Evolutionary conservation across 2,113 vertebrate genomes (phyloP), one percentile per base, ranked within the genome.

Genomic region (Dipodomys ordii): DNA sequence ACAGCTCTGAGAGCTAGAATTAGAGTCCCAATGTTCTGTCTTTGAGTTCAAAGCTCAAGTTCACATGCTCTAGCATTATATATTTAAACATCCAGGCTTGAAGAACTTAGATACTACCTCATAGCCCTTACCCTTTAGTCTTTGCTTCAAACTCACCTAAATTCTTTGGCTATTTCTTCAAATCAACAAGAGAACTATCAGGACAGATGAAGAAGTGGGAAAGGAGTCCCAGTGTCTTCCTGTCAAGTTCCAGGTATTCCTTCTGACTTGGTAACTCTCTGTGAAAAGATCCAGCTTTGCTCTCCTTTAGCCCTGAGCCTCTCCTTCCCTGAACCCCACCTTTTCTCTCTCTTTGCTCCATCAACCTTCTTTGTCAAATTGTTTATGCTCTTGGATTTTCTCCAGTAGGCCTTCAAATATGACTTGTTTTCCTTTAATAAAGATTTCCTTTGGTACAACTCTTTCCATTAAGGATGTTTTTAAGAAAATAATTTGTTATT

Each of bases 341-440:
- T 62, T 87, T 87, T 65, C 88, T 81, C 72, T 90, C 25, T 9
- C 64, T 71, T 78, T 73, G 44, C 12, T 27, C 19, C 69, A 65
- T 76, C 73, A 78, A 32, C 7, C 7, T 8, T 0, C 23, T 6
- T 89, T 32, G 60, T 88, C 44, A 67, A 5, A 86, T 86, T 91
- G 28, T 74, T 15, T 9, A 0, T 27, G 27, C 25, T 79, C 25
- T 27, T 78, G 44, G 20, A 68, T 80, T 69, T 62, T 81, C 94
- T 25, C 68, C 4, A 27, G 60, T 73, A 90, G 65, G 18, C 35
- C 85, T 94, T 39, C 78, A 95, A 25, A 92, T 69, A 15, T 28
- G n/a, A 71, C 39, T 57, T 77, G 3, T 30, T 85, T 93, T 87
- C 57, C 35, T 65, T 92, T 46, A 79, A 84, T 77, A 65, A 89